These are phyloP conservation scores for Andrena hattorfiana DNA, from an alignment of 2,888 invertebrate species.

Conservation along the genomic window DNA sequence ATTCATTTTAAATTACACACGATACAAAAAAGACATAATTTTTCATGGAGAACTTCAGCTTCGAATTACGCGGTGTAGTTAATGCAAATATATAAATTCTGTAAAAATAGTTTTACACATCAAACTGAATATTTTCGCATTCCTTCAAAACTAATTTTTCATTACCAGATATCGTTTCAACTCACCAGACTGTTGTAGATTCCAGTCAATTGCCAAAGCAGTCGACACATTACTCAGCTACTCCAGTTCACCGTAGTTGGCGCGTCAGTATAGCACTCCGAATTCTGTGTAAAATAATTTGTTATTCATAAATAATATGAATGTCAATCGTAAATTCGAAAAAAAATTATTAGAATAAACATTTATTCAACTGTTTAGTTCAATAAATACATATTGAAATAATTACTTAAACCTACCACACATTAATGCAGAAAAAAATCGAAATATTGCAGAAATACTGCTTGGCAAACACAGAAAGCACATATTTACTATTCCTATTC, in stretches of 20 bases:
- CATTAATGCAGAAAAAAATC: not conserved
- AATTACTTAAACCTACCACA: too few species aligned
- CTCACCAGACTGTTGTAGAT: not conserved
- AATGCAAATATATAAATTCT: not conserved
- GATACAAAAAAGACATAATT: too few species aligned
- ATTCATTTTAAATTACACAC: too few species aligned
- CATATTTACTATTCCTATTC: too few species aligned
- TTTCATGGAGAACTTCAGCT: not conserved
- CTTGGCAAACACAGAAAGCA: too few species aligned
- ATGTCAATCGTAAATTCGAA: too few species aligned
- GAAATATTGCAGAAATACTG: not conserved
- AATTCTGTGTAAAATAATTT: slow-evolving; percentile 1
- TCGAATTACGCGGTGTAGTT: not conserved
- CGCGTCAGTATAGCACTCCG: slow-evolving; percentile 1
- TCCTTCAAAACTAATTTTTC: not conserved
- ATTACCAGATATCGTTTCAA: not conserved
- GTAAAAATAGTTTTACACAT: not conserved
- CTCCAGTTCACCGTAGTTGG: not conserved
- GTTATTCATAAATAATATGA: too few species aligned
- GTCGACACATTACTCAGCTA: too few species aligned
- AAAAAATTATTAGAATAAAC: too few species aligned
- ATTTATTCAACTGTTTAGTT: too few species aligned
- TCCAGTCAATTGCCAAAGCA: not conserved
- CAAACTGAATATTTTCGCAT: not conserved
- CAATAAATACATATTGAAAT: too few species aligned